Conservation (phyloP, 2,797 vertebrate species). For the Mionectes olivaceus region DNA sequence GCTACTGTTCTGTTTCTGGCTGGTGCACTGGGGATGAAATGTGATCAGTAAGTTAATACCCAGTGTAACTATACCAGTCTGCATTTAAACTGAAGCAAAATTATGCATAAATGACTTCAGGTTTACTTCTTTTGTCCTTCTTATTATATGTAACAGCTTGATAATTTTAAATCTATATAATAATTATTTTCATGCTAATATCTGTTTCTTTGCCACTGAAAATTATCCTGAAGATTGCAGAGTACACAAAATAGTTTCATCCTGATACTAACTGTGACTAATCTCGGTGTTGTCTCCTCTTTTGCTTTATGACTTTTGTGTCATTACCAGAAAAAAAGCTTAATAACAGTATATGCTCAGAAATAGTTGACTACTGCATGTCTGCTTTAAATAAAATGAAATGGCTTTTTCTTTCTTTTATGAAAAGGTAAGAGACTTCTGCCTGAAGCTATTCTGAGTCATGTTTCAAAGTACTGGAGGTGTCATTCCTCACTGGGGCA, state of each 20-base stretch:
- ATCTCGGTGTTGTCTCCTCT: not conserved
- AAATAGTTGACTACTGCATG: not conserved
- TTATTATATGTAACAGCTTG: not conserved
- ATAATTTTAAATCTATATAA: not conserved
- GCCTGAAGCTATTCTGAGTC: not conserved
- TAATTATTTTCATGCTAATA: not conserved
- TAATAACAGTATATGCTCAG: not conserved
- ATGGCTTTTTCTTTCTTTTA: not conserved
- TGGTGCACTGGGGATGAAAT: not conserved
- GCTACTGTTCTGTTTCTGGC: not conserved
- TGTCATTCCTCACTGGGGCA: not conserved
- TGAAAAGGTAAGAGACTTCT: not conserved
- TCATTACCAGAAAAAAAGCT: not conserved
- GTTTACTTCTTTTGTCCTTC: not conserved
- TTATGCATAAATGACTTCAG: not conserved
- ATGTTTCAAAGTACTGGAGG: not conserved
- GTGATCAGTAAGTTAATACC: not conserved
- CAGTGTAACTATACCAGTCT: not conserved
- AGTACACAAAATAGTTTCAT: not conserved
- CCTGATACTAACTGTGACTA: not conserved
- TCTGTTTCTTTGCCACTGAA: conserved; percentile 6
- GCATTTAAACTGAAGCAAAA: not conserved
- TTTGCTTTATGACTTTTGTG: not conserved
- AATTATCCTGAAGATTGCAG: not conserved
- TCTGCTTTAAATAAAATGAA: conserved; percentile 8